Base-by-base conservation (phyloP, 1,140 invertebrate genomes). In the Aricia agestis region DNA sequence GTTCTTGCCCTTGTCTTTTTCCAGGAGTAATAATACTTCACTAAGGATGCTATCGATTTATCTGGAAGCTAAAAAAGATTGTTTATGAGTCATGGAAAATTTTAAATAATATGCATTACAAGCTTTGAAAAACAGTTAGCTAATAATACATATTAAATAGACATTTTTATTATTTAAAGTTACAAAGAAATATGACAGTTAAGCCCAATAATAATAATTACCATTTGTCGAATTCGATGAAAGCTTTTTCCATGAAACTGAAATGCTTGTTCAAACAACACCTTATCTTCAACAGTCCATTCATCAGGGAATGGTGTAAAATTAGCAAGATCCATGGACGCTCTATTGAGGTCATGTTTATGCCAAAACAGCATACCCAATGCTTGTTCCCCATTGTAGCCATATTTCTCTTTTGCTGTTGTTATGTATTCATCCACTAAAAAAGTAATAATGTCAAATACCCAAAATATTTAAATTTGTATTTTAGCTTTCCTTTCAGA, bases 11-110 rank as follows among this genome's bases (percentile, higher is more conserved):
- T 93, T 11, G 97, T 98, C 85, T 99, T 99, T 87, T 99, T 99
- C 98, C 98, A 99, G 78, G 97, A 98, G 86, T 99, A 99, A 89
- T 99, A 99, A 91, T 99, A 99, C 90, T 99, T 99, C 0, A 99
- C 98, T 77, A 99, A 92, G 81, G 96, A 97, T 32, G 98, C 97
- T 79, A 99, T 98, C 65, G 97, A 97, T 92, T 99, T 99, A 84
- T 99, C 98, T 66, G 98, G 98, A 78, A 99, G 80, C 87, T 89
- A 52, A 52, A 52, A 52, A 13, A 52, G 1, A 4, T 9, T 4
- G 7, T 52, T 5, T 52, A 13, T 36, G 6, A 36, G 36, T 36
- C 9, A 36, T 36, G 9, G 36, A 5, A 36, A 36, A 36, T 36
- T 36, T 36, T 2, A 7, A 36, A 9, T 36, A 36, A 36, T 25